Evolutionary conservation across 1,140 invertebrate species (phyloP).

Genomic region (Samia ricini): DNA sequence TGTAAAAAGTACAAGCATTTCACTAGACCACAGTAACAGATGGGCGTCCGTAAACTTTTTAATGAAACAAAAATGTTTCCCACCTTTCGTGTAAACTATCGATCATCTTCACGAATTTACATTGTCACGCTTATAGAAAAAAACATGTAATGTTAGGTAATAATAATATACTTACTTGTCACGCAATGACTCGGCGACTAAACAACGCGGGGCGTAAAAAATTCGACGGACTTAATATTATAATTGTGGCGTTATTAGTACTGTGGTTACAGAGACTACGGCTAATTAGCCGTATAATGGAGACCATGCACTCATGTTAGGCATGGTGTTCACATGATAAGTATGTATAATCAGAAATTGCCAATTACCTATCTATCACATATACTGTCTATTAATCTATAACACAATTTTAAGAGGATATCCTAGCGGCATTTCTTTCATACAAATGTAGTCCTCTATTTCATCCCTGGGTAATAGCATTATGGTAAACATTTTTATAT

Average conservation of each 20-base stretch:
- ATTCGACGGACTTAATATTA: neutral
- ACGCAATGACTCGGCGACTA: neutral
- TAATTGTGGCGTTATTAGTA: neutral
- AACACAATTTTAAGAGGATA: no score
- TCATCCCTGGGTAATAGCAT: no score
- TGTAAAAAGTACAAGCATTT: neutral
- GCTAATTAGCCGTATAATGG: neutral
- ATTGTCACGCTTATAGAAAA: neutral
- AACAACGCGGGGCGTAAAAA: neutral
- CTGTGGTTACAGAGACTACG: neutral
- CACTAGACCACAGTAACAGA: neutral
- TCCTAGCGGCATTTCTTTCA: no score
- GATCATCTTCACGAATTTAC: neutral
- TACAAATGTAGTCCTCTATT: no score
- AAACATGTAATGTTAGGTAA: neutral
- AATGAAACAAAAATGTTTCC: neutral
- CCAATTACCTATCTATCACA: no score
- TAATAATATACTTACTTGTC: neutral
- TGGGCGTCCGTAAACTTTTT: neutral
- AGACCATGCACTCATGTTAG: neutral
- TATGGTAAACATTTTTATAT: no score
- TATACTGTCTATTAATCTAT: no score
- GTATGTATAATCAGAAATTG: no score
- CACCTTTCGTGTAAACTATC: neutral
- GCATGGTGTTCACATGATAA: neutral